Evolutionary conservation across 2,797 vertebrate genomes (phyloP), one percentile per base, ranked within the genome.

Genomic region (Sebastes glaucus): DNA sequence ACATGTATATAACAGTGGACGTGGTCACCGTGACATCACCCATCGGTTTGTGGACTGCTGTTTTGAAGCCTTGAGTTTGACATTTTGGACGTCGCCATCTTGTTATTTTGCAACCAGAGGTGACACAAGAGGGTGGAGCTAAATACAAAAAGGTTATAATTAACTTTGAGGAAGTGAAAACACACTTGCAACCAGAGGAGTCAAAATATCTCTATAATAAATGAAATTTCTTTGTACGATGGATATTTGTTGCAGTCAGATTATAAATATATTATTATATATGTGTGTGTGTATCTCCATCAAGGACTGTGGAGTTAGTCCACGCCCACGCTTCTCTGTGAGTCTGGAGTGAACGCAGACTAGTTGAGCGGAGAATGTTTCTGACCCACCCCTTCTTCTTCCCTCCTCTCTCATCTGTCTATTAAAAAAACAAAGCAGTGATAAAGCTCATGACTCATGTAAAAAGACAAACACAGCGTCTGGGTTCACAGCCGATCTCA

Each of bases 371-470:
- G 28, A 33, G 56, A 78, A 2, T 71, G 61, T 81, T 72, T 78
- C 68, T 56, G 33, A 57, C 55, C 53, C 49, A 46, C 46, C 60
- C 59, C 38, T 42, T 42, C 46, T 35, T 69, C 46, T 35, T 61
- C 32, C 25, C 62, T 60, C 61, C 11, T 27, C 79, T 76, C 38
- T 11, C 32, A 33, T 66, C 62, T 1, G 23, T 38, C n/a, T 49
- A 63, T 75, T 32, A 64, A 76, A 78, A 68, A 23, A 61, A 18
- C 30, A 57, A 68, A 78, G 64, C 62, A 71, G 88, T 82, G 85
- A 91, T 89, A 87, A 83, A 83, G 83, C 81, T 79, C 59, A 75
- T 83, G 92, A 90, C 61, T 89, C 87, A 88, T 65, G 74, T 61
- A 49, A 60, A 77, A 85, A 85, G 55, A 87, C 82, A 80, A 84